Evolutionary conservation across 2,797 vertebrate genomes (phyloP), one percentile per base, ranked within the genome.

Genomic region (Danio aesculapii): DNA sequence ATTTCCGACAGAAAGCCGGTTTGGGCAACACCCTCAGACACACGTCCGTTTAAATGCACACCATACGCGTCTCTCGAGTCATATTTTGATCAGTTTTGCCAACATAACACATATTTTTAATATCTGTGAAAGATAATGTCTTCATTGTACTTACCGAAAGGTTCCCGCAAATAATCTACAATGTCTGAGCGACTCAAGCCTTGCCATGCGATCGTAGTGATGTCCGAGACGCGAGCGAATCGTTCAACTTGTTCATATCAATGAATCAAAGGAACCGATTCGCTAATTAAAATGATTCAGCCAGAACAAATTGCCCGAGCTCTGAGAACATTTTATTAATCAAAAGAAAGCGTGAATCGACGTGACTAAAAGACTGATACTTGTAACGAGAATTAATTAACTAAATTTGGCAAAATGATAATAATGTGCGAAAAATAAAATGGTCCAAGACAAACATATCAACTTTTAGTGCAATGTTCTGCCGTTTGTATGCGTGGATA

Each of bases 11-110:
- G 52, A 74, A 81, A 58, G 79, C 79, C 79, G 79, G 79, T 74
- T 67, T 58, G 79, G 79, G 79, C 79, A 81, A 81, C 70, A 81
- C 79, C 79, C 79, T 81, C 69, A 46, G 50, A 46, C 49, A 79
- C 68, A 78, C 30, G 71, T 64, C 17, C 14, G 39, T 17, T 44
- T 57, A 19, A 74, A 57, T 43, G 43, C 19, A 19, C 61, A 58
- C 46, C 39, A 43, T 17, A 41, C 30, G 8, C 16, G 44, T 3
- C 44, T 64, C 17, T 49, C 50, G 19, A 8, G 10, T 46, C 10
- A 11, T 55, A 55, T 21, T 72, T 53, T 13, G 6, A 4, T 57
- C 13, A 2, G 14, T 47, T 55, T 80, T 63, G 44, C 1, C n/a
- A 4, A 62, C 50, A 6, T 41, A 21, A 70, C 6, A 50, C 7